These are phyloP conservation scores for Hydriomena furcata DNA, from an alignment of 2,888 invertebrate species.

Conservation along the genomic window DNA sequence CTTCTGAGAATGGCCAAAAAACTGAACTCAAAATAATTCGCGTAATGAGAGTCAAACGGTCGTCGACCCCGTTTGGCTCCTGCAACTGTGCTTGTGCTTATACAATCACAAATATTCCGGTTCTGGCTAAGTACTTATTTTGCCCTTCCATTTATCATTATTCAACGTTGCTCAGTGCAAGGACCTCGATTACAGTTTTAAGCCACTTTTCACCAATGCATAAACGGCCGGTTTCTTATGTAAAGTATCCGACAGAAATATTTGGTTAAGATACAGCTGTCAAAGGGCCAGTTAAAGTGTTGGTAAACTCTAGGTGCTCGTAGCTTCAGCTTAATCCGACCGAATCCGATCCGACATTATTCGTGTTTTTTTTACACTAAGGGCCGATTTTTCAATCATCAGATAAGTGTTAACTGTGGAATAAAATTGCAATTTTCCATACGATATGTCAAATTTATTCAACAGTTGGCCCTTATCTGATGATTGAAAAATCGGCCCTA, in stretches of 20 bases:
- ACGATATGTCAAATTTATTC: too few species aligned
- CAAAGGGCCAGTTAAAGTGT: background rate
- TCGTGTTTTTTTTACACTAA: background rate
- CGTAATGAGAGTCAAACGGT: slow-evolving; percentile 61
- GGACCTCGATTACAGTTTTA: slow-evolving; percentile 34
- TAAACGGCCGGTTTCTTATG: too few species aligned
- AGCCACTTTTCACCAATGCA: background rate
- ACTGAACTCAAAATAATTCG: slow-evolving; percentile 33
- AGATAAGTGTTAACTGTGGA: too few species aligned
- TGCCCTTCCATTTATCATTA: slow-evolving; percentile 51
- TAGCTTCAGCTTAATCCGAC: too few species aligned
- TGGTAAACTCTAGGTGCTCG: too few species aligned
- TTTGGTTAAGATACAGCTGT: too few species aligned
- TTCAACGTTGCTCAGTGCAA: slow-evolving; percentile 35
- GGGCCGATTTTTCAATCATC: too few species aligned
- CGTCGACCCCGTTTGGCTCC: slow-evolving; percentile 58
- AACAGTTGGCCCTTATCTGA: too few species aligned
- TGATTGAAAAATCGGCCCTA: too few species aligned
- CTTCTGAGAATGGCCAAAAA: slow-evolving; percentile 1
- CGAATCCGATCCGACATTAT: too few species aligned
- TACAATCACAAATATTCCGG: slow-evolving; percentile 64
- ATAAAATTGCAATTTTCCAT: too few species aligned
- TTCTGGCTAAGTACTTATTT: slow-evolving; percentile 45
- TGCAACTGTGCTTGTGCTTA: slow-evolving; percentile 61
- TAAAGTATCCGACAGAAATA: too few species aligned